Base-by-base conservation (phyloP, 2,113 vertebrate genomes). In the Paedocypris sp. region DNA sequence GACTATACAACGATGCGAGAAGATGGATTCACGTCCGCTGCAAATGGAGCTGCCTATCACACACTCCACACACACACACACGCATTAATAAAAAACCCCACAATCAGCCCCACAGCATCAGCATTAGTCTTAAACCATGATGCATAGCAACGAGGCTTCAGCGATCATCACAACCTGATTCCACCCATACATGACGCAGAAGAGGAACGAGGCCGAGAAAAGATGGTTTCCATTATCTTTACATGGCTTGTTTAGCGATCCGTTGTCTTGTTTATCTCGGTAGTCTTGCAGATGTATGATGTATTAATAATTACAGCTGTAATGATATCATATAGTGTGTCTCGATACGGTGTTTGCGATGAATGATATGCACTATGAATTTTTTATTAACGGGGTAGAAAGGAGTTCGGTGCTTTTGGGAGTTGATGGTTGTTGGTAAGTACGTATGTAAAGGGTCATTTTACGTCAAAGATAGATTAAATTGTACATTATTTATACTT, bases 1-100 rank as follows among this genome's bases (percentile, higher is more conserved):
- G 61, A 42, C 54, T 48, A 51, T 32, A 32, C 45, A 45, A 51
- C 42, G n/a, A 31, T 29, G 35, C 8, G 12, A 64, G 39, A 12
- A 32, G 67, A 69, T 53, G 47, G 60, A 64, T 60, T 28, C 50
- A 18, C 23, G 56, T 49, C 33, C 49, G 54, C 42, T 43, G 56
- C 49, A 65, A 65, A 69, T 61, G 65, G 49, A 69, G 35, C 67
- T 60, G 62, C 60, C 67, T 13, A 46, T 69, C 67, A 69, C 28
- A n/a, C 13, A 46, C 16, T 6, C 8, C 39, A 32, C 67, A 51
- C 50, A 16, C 53, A 7, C 13, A 18, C 45, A 15, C 23, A 45
- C 3, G 13, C 36, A 66, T 43, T 45, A 11, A 62, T 43, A 64
- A 36, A 35, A 48, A 48, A 42, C 47, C 19, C 56, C 45, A 39